Conservation (phyloP, 2,797 vertebrate genomes). For the Cuculus canorus region DNA sequence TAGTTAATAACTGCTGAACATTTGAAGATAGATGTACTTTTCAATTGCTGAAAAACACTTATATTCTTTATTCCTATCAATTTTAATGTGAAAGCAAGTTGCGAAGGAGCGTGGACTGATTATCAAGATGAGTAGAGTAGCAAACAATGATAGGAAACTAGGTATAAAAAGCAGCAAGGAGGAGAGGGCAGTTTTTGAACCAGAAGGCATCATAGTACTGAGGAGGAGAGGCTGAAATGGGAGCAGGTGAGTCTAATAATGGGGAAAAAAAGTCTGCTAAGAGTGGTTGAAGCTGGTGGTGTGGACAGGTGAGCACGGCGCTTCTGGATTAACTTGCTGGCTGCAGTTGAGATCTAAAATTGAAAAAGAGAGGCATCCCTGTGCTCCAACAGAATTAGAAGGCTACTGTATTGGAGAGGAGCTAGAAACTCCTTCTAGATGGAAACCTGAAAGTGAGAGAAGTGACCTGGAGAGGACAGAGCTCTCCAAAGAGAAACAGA, state of each 20-base stretch:
- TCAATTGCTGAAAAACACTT: background rate
- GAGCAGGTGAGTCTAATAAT: background rate
- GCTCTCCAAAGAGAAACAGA: background rate
- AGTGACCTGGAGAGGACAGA: background rate
- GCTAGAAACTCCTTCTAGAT: background rate
- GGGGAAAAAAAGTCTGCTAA: background rate
- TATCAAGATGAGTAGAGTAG: background rate
- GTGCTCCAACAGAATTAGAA: background rate
- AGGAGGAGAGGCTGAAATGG: background rate
- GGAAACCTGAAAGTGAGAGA: background rate
- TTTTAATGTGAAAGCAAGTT: background rate
- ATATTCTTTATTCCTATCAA: background rate
- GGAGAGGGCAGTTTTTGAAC: background rate
- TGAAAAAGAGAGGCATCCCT: background rate
- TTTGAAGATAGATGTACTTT: background rate
- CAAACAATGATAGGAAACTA: background rate
- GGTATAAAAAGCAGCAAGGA: background rate
- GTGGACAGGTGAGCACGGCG: background rate
- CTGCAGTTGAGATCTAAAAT: background rate
- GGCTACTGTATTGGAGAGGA: background rate
- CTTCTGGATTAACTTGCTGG: background rate
- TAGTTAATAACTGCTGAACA: background rate
- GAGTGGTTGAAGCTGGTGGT: background rate
- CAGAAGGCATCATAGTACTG: background rate
- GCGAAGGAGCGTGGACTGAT: background rate